These are phyloP conservation scores for Amorpha juglandis DNA, from an alignment of 2,888 invertebrate species.

Conservation along the genomic window DNA sequence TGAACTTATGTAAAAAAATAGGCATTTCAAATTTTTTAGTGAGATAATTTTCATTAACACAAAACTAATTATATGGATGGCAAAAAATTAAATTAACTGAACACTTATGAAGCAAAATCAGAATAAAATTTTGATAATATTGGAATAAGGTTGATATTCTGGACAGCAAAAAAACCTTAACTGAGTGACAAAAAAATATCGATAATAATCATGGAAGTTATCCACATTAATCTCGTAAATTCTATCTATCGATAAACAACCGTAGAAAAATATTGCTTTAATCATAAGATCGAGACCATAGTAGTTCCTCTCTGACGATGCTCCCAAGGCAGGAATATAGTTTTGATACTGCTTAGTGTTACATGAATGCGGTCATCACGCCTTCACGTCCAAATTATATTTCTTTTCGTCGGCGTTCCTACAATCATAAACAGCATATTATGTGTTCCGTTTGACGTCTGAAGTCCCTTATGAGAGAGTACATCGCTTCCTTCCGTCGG, in stretches of 20 bases:
- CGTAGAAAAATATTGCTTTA: conserved; percentile 1
- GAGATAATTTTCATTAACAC: background rate
- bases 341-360: conserved; percentile 34
- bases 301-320: background rate
- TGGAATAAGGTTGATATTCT: background rate
- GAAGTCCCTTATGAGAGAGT: too few relatives aligned
- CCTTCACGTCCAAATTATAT: conserved; percentile 73
- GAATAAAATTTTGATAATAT: background rate
- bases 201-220: background rate
- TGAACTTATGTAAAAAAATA: conserved; percentile 29
- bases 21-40: background rate
- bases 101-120: background rate
- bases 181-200: too few relatives aligned
- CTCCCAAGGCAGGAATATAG: conserved; percentile 31
- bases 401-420: conserved; percentile 78
- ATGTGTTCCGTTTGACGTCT: too few relatives aligned
- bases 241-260: background rate
- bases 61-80: conserved; percentile 14
- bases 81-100: background rate
- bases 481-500: too few relatives aligned
- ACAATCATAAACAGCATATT: conserved; percentile 53
- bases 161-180: background rate
- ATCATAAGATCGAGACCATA: background rate
- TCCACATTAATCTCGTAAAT: background rate
- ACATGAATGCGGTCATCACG: conserved; percentile 54